A percentile compares a stretch with the other conserved stretches of the same genome.
Conservation (phyloP, 2,888 invertebrate species). For the Octodonta nipae region DNA sequence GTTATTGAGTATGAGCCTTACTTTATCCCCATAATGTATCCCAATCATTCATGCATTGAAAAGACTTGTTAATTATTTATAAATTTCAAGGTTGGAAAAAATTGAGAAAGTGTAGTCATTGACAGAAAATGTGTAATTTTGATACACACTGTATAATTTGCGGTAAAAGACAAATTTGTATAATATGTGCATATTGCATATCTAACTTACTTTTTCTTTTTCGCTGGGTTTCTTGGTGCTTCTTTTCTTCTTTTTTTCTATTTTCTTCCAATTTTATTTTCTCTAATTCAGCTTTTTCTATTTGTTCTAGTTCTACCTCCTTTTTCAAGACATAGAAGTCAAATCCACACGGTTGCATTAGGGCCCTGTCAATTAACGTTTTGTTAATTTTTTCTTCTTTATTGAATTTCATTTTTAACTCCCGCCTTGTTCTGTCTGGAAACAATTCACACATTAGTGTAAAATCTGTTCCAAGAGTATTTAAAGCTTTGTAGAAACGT, state of each 20-base stretch:
- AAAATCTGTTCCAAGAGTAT: slow-evolving; percentile 85
- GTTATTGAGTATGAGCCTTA: no score
- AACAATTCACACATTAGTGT: slow-evolving; percentile 75
- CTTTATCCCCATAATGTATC: no score
- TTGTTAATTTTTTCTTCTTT: slow-evolving; percentile 72
- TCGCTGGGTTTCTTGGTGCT: no score
- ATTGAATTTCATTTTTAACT: slow-evolving; percentile 85
- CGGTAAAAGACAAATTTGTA: no score
- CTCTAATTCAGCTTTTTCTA: slow-evolving; percentile 26
- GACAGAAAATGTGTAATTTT: no score
- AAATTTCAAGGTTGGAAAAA: no score
- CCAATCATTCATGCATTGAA: no score
- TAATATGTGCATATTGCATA: no score
- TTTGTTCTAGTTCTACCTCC: slow-evolving; percentile 40
- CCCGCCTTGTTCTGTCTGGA: slow-evolving; percentile 59
- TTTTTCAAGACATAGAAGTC: slow-evolving; percentile 48
- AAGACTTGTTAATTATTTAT: no score
- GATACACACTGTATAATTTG: no score
- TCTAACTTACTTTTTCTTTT: no score
- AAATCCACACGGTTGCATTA: slow-evolving; percentile 55
- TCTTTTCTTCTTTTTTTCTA: slow-evolving; percentile 9
- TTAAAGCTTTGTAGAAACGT: slow-evolving; percentile 82
- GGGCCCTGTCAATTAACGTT: slow-evolving; percentile 60
- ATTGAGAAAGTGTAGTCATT: no score
- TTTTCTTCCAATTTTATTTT: slow-evolving; percentile 15